Conservation (phyloP, 1,140 invertebrate species). For the Drosophila nasuta region DNA sequence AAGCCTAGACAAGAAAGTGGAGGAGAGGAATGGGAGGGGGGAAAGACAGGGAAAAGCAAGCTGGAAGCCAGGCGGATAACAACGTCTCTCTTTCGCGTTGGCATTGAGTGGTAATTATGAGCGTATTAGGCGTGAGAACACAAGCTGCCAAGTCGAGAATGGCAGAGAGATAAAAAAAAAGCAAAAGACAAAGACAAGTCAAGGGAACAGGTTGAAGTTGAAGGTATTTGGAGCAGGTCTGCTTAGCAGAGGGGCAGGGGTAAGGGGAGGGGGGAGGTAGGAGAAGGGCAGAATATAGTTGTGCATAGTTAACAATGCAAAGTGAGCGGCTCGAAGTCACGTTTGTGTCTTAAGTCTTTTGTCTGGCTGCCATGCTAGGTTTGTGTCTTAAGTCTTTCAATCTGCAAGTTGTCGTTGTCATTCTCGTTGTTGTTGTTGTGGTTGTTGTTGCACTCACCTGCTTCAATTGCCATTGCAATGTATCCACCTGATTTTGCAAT, state of each 20-base stretch:
- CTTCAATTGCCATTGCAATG: conserved; percentile 92
- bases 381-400: conserved; percentile 66
- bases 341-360: conserved; percentile 65
- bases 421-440: conserved; percentile 16
- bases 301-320: conserved; percentile 34
- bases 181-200: conserved; percentile 18
- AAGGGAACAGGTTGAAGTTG: conserved; percentile 46
- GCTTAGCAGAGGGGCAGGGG: background rate
- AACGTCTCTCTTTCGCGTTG: conserved; percentile 21
- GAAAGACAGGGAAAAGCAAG: background rate
- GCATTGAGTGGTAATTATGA: conserved; percentile 62
- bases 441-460: conserved; percentile 87
- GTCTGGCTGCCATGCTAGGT: conserved; percentile 42
- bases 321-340: conserved; percentile 45
- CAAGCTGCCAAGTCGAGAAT: conserved; percentile 2
- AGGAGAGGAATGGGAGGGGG: background rate
- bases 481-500: conserved; percentile 91
- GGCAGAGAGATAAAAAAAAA: conserved; percentile 2
- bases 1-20: conserved; percentile 10
- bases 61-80: conserved; percentile 3
- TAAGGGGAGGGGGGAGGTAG: background rate
- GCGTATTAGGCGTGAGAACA: conserved; percentile 76
- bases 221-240: conserved; percentile 44
- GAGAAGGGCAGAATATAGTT: background rate
- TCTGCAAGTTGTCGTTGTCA: conserved; percentile 32